Percentiles rank a stretch among this genome's conserved stretches.
phyloP scores from a whole-genome alignment of 1,140 invertebrate genomes.

The Arion vulgaris region DNA sequence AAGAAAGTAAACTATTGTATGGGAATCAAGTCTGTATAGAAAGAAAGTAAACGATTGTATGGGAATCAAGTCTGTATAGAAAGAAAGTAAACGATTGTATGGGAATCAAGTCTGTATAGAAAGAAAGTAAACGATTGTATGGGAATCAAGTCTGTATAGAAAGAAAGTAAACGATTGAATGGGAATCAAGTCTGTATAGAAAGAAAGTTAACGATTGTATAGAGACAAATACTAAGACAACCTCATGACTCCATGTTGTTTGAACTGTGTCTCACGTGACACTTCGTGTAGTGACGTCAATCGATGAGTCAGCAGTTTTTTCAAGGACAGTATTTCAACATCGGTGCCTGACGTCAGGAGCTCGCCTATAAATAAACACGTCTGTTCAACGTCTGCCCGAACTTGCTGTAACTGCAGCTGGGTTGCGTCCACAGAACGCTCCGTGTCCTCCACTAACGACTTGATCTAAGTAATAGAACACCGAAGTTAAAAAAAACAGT shows the following conservation, averaged over 20 bases:
- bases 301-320: slow-evolving; percentile 30
- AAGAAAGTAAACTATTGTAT: too few species aligned
- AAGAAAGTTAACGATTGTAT: too few species aligned
- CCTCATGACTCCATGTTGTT: background rate
- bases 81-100: too few species aligned
- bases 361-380: slow-evolving; percentile 39
- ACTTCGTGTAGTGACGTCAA: slow-evolving; percentile 23
- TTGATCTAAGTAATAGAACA: slow-evolving; percentile 7
- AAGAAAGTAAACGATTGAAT: background rate
- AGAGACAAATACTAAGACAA: background rate
- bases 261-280: background rate
- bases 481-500: too few species aligned
- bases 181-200: background rate
- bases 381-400: slow-evolving; percentile 39
- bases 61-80: too few species aligned
- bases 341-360: slow-evolving; percentile 38
- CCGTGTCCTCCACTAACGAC: slow-evolving; percentile 22
- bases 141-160: too few species aligned
- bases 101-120: too few species aligned
- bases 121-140: too few species aligned
- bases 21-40: too few species aligned
- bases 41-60: too few species aligned
- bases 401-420: slow-evolving; percentile 35
- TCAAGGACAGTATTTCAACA: slow-evolving; percentile 43
- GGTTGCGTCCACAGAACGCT: slow-evolving; percentile 24